Base-by-base conservation (phyloP, 1,140 invertebrate genomes). In the Aplysia californica region DNA sequence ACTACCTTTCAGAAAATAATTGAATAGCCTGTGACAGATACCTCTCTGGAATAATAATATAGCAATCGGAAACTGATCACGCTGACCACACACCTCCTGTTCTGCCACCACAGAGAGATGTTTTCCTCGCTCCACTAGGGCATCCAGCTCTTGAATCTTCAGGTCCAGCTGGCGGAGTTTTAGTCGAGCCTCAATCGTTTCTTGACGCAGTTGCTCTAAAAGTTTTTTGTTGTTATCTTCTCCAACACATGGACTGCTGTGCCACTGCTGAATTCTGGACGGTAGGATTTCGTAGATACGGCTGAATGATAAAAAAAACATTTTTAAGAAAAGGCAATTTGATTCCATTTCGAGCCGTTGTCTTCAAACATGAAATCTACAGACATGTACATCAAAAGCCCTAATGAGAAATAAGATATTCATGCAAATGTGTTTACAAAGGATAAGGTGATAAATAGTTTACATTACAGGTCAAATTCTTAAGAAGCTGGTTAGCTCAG, bases 231-330 rank as follows among this genome's bases (percentile, higher is more conserved):
- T 97, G 73, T 93, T 93, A 81, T 96, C 94, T 86, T 98, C 97
- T 0, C 97, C 96, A 39, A 94, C 92, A 86, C 95, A 96, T 0
- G 94, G 92, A n/a, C 94, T 95, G n/a, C 96, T 91, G 41, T 95
- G 94, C 96, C 97, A 98, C 85, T 98, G 96, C 87, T 97, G 96
- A 75, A 98, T 94, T n/a, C 97, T 92, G 82, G 96, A 95, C 0
- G 97, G 97, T 23, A 99, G 87, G 5, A 96, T 93, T 91, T 95
- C 87, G 79, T 88, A 89, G 2, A 92, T 89, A 26, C 91, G 89
- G 79, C 89, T 90, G 76, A 23, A 85, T 84, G 77, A 31, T 64
- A 64, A 79, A 70, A 75, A 64, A n/a, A n/a, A n/a, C n/a, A n/a
- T n/a, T n/a, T n/a, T n/a, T n/a, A n/a, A n/a, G n/a, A n/a, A n/a